Evolutionary conservation across 2,113 vertebrate species (phyloP).

Genomic region (Cepphus grylle): DNA sequence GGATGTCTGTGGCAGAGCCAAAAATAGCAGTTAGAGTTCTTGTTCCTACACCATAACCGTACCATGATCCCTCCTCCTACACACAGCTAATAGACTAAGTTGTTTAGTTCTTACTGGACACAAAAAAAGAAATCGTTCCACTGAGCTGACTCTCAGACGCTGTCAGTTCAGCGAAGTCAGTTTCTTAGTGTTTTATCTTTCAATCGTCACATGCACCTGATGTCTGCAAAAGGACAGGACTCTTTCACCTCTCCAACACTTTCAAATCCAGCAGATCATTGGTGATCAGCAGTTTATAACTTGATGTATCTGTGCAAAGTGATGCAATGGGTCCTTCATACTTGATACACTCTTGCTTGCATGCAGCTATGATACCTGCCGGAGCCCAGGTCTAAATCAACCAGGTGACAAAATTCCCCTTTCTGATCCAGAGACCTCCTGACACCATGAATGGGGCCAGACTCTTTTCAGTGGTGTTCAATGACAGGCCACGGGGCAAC

Average conservation of each 20-base stretch:
- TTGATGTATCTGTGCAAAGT: not conserved
- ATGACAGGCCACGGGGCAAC: not conserved
- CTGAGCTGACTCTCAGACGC: not conserved
- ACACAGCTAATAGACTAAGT: not conserved
- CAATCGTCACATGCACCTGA: not conserved
- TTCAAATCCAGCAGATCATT: not conserved
- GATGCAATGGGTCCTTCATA: not conserved
- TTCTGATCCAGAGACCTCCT: not conserved
- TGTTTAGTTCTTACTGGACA: not conserved
- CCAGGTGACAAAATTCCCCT: not conserved
- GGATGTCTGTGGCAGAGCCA: constrained; percentile 12
- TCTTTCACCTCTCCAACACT: not conserved
- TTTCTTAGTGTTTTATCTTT: not conserved
- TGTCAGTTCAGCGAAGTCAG: not conserved
- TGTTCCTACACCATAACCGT: not conserved
- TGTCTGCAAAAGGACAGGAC: not conserved
- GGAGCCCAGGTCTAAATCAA: not conserved
- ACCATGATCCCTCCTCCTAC: not conserved
- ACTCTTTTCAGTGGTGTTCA: not conserved
- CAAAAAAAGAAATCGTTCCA: not conserved
- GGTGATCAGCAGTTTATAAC: not conserved
- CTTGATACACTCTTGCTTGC: fast-evolving
- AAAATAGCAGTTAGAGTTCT: constrained; percentile 19
- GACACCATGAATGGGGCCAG: not conserved
- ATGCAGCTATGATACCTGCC: not conserved